These are phyloP conservation scores for Salvator merianae DNA, from an alignment of 2,113 vertebrate species.

Conservation along the genomic window DNA sequence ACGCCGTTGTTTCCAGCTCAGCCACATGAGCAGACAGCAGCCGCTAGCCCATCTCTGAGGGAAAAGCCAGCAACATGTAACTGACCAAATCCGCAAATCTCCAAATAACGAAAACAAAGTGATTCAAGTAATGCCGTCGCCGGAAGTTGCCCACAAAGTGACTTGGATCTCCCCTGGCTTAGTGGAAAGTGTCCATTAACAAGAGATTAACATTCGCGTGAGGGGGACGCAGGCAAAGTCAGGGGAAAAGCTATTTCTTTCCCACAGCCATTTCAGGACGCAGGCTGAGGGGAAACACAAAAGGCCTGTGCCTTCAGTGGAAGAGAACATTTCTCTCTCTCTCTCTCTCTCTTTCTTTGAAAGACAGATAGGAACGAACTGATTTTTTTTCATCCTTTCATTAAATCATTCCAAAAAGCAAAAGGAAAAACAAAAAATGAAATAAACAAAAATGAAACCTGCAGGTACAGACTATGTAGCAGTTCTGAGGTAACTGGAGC, in stretches of 20 bases:
- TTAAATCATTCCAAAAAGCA: no score
- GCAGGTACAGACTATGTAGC: no score
- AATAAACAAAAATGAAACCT: no score
- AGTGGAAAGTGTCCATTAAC: constrained; percentile 77
- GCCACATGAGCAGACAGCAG: constrained; percentile 61
- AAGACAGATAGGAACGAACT: no score
- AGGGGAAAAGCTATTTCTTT: constrained; percentile 48
- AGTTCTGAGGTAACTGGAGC: no score
- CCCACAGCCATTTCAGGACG: not conserved
- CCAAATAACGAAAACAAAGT: constrained; percentile 80
- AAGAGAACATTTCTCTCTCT: not conserved
- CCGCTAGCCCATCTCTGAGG: constrained; percentile 13
- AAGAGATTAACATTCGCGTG: constrained; percentile 67
- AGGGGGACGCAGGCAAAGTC: constrained; percentile 68
- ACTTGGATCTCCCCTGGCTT: constrained; percentile 75
- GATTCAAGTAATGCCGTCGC: constrained; percentile 76
- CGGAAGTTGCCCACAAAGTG: constrained; percentile 69
- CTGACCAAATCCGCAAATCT: constrained; percentile 78
- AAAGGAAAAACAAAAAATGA: no score
- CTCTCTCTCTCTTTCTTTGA: no score
- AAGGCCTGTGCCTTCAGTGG: no score
- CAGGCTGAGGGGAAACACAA: no score
- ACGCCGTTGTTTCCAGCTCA: constrained; percentile 55
- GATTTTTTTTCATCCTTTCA: no score
- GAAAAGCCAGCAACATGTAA: constrained; percentile 66